Base-by-base conservation (phyloP, 2,888 invertebrate genomes). In the Ochlodes sylvanus region DNA sequence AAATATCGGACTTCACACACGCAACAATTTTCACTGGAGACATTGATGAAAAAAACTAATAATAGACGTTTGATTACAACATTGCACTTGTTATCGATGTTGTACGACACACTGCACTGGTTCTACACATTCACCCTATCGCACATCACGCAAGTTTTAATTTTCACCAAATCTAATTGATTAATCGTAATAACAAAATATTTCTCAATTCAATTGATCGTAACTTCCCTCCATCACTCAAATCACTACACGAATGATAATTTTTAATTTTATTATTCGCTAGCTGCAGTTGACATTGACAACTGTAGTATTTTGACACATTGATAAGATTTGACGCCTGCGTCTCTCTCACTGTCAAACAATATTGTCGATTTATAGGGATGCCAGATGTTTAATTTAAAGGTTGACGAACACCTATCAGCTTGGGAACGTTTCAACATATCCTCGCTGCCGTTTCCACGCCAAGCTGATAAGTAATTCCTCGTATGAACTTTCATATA, bases 41-140 rank as follows among this genome's bases (percentile, higher is more conserved):
- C 74, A 80, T 78, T 75, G 64, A 72, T 75, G 55, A 75, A 82
- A 74, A 77, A 77, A 82, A 84, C 84, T 85, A 87, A 80, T 83
- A 82, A 76, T 88, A 88, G 84, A 85, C 76, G 65, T 57, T 42
- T 38, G 65, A 65, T 66, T 60, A 66, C 60, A 66, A 58, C 52
- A 64, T 57, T 63, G 64, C 64, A 72, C 72, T 70, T 71, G 70
- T 69, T 68, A 72, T 69, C 58, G 55, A 66, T 41, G 34, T 55
- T 56, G 68, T 64, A 68, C 68, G 52, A 71, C 41, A 52, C 63
- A 61, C 19, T 52, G 21, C 41, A 58, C 67, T 42, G 17, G 38
- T 61, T 44, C 55, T n/a, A 17, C 55, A 61, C 44, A 38, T 19
- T 15, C 9, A 42, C 42, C 17, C 17, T 54, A 58, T 19, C 41